phyloP scores from a whole-genome alignment of 2,888 invertebrate genomes.

The Homarus gammarus region DNA sequence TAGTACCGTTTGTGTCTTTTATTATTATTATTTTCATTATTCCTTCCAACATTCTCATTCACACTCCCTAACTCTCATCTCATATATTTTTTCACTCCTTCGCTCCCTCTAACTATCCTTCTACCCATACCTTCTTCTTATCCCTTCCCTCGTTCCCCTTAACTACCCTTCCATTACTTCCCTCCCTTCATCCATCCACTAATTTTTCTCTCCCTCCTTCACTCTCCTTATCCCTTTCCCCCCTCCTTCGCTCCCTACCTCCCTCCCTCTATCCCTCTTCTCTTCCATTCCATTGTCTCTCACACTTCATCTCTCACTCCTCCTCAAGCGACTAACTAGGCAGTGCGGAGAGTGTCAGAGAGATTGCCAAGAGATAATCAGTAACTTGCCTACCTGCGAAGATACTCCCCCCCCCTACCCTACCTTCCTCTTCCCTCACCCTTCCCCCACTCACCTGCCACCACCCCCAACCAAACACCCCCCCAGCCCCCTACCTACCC shows the following conservation, averaged over 20 bases:
- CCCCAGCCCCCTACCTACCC: too few relatives aligned
- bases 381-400: conserved; percentile 16
- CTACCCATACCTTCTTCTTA: neutral
- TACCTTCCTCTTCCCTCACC: too few relatives aligned
- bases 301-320: neutral
- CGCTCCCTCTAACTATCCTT: too few relatives aligned
- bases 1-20: too few relatives aligned
- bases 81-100: too few relatives aligned
- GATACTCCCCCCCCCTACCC: neutral
- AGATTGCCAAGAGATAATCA: conserved; percentile 21
- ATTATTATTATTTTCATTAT: neutral
- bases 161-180: neutral
- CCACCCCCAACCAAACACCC: neutral
- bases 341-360: conserved; percentile 42
- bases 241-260: too few relatives aligned
- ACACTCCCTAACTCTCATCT: too few relatives aligned
- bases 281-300: neutral
- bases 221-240: too few relatives aligned
- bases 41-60: neutral
- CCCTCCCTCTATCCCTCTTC: neutral
- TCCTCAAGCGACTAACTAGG: conserved; percentile 32
- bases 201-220: too few relatives aligned
- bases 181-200: neutral
- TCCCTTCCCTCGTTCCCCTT: neutral
- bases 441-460: too few relatives aligned